Percentiles rank a stretch among this genome's conserved stretches.
phyloP scores from a whole-genome alignment of 2,888 invertebrate species.

The Leptopterna dolabrata region DNA sequence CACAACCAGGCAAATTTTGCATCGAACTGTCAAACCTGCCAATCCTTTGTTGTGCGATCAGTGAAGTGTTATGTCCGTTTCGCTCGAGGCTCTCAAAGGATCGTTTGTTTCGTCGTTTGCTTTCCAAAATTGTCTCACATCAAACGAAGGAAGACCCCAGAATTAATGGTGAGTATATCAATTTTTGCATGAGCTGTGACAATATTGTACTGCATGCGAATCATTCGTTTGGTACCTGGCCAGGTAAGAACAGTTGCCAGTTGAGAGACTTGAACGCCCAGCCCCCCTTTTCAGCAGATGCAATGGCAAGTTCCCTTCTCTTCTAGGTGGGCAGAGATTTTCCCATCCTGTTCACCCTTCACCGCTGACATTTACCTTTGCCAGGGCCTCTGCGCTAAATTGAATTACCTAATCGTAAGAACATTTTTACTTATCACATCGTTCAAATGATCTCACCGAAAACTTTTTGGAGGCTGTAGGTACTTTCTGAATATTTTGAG shows the following conservation, averaged over 20 bases:
- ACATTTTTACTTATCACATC: too few species aligned
- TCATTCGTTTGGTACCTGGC: neutral
- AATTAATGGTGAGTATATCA: neutral
- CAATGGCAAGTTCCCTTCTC: conserved; percentile 40
- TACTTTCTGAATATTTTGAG: too few species aligned
- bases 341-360: neutral
- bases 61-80: neutral
- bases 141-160: neutral
- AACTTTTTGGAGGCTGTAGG: too few species aligned
- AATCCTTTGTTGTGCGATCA: neutral
- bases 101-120: neutral
- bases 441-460: too few species aligned
- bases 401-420: neutral
- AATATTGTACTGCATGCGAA: neutral
- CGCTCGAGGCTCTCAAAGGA: neutral
- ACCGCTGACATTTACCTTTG: conserved; percentile 3
- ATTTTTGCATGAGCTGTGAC: neutral
- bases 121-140: neutral
- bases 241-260: conserved; percentile 10
- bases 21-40: neutral
- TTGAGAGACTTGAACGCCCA: conserved; percentile 45
- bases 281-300: conserved; percentile 34
- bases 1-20: neutral
- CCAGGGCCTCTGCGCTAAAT: neutral
- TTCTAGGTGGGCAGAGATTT: conserved; percentile 14